phyloP scores from a whole-genome alignment of 2,113 vertebrate species.

The Clarias macrocephalus region DNA sequence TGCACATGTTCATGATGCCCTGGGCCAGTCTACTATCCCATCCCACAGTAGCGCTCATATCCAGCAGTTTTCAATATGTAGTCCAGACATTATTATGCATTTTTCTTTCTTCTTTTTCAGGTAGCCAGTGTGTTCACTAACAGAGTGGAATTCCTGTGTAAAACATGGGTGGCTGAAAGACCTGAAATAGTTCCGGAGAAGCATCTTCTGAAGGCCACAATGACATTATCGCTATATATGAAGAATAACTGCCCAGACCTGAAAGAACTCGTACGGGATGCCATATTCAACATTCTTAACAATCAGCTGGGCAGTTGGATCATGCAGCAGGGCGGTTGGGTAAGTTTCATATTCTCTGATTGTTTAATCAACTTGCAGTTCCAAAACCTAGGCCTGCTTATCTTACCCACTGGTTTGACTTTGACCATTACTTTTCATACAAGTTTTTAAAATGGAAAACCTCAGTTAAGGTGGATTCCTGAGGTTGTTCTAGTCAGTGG shows the following conservation, averaged over 20 bases:
- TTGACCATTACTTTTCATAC: background rate
- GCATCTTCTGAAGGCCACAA: slow-evolving; percentile 61
- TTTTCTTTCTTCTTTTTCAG: slow-evolving; percentile 46
- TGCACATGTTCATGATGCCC: too few relatives aligned
- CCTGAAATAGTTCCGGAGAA: slow-evolving; percentile 63
- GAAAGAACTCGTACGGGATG: background rate
- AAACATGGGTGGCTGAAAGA: slow-evolving; percentile 9
- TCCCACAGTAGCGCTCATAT: too few relatives aligned
- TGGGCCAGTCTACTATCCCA: too few relatives aligned
- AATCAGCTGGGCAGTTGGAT: slow-evolving; percentile 60
- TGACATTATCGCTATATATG: slow-evolving; percentile 58
- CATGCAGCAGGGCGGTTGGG: slow-evolving; percentile 71
- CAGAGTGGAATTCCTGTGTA: slow-evolving; percentile 55
- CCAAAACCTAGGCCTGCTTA: background rate
- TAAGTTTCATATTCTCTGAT: slow-evolving; percentile 50
- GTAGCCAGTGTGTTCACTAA: slow-evolving; percentile 48
- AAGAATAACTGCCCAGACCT: slow-evolving; percentile 61
- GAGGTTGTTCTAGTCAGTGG: background rate
- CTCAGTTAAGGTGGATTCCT: too few relatives aligned
- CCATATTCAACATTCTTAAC: slow-evolving; percentile 58
- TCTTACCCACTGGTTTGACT: background rate
- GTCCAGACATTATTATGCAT: too few relatives aligned
- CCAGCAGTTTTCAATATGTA: too few relatives aligned
- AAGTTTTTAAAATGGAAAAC: background rate
- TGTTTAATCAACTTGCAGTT: background rate